phyloP scores from a whole-genome alignment of 2,797 vertebrate genomes.

The Picus viridis region DNA sequence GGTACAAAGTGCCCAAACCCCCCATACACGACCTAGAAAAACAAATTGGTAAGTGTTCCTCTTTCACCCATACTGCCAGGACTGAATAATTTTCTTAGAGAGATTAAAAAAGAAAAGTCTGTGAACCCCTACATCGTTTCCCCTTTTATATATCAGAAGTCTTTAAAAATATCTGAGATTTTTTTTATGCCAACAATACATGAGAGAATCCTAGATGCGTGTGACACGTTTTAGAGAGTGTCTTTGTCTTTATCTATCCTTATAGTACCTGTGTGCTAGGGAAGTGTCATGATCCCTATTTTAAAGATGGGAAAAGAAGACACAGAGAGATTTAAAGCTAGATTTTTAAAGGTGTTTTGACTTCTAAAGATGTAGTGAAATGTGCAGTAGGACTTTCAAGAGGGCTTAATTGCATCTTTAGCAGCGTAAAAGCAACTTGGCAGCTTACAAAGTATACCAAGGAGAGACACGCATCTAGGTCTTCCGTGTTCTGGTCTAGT shows the following conservation, averaged over 20 bases:
- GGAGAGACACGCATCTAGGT: background rate
- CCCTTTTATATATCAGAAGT: conserved; percentile 56
- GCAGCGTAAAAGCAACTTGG: background rate
- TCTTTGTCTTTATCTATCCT: conserved; percentile 61
- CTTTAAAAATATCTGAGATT: conserved; percentile 50
- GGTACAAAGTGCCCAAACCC: background rate
- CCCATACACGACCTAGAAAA: conserved; percentile 30
- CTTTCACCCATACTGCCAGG: background rate
- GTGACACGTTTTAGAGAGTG: conserved; percentile 50
- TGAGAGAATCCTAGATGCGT: conserved; percentile 49
- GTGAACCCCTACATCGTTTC: background rate
- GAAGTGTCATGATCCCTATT: conserved; percentile 62
- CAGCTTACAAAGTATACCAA: background rate
- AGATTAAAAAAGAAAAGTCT: background rate
- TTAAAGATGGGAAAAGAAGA: conserved; percentile 55
- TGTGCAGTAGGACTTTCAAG: conserved; percentile 62
- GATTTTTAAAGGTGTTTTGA: conserved; percentile 67
- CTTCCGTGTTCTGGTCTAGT: conserved; percentile 6
- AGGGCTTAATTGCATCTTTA: conserved; percentile 53
- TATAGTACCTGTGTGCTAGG: conserved; percentile 24
- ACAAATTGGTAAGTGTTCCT: conserved; percentile 39
- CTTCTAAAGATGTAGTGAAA: conserved; percentile 64
- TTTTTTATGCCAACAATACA: conserved; percentile 36
- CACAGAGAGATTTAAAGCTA: conserved; percentile 47
- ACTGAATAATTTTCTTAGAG: conserved; percentile 44